phyloP scores from a whole-genome alignment of 2,113 vertebrate species.

The Pygoscelis adeliae region DNA sequence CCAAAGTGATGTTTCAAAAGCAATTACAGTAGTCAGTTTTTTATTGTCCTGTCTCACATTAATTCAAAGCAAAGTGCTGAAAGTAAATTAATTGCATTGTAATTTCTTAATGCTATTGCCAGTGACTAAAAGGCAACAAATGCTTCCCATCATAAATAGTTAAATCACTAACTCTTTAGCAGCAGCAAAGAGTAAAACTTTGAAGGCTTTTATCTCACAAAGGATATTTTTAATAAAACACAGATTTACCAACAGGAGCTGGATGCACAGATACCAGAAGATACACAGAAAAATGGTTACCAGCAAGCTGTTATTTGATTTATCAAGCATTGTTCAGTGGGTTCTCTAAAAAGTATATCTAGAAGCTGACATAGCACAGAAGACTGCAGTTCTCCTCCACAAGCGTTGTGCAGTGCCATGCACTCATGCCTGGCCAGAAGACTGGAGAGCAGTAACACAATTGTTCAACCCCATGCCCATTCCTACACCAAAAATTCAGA shows the following conservation, averaged over 20 bases:
- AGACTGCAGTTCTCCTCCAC: background rate
- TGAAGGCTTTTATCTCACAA: background rate
- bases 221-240: background rate
- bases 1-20: background rate
- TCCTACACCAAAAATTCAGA: background rate
- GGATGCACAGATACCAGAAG: background rate
- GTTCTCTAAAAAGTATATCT: background rate
- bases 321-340: background rate
- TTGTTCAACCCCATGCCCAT: fast-evolving
- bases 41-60: background rate
- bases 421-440: background rate
- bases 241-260: background rate
- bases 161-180: background rate
- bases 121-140: background rate
- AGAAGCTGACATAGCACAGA: background rate
- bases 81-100: background rate
- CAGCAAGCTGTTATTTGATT: background rate
- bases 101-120: background rate
- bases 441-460: background rate
- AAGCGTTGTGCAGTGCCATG: background rate
- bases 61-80: background rate
- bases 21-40: background rate
- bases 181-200: background rate
- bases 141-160: background rate
- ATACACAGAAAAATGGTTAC: background rate